Conservation (phyloP, 2,888 invertebrate species). For the Epirrhoe alternata region DNA sequence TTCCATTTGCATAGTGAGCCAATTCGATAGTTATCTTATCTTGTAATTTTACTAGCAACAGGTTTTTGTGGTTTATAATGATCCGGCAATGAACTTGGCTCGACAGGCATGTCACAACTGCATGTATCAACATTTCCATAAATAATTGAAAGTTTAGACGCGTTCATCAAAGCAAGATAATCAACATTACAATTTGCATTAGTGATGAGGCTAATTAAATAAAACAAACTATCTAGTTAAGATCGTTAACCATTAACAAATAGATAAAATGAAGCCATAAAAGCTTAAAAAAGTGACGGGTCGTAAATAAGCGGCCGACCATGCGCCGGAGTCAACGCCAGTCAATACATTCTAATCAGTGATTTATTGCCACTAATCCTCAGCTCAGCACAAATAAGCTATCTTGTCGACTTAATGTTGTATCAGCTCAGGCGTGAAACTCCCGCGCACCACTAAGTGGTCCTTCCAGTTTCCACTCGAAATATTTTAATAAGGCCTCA, state of each 20-base stretch:
- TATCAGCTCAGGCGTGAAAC: slow-evolving; percentile 85
- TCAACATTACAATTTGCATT: slow-evolving; percentile 62
- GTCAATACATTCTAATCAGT: slow-evolving; percentile 85
- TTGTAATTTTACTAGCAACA: slow-evolving; percentile 10
- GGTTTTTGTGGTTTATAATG: slow-evolving; percentile 5
- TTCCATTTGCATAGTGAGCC: slow-evolving; percentile 2
- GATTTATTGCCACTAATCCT: slow-evolving; percentile 84
- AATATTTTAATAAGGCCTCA: slow-evolving; percentile 85
- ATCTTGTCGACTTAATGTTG: slow-evolving; percentile 85
- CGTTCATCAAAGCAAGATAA: slow-evolving; percentile 55
- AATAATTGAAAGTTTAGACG: slow-evolving; percentile 57
- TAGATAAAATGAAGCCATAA: slow-evolving; percentile 73
- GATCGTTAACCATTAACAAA: slow-evolving; percentile 69
- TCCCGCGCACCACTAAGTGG: slow-evolving; percentile 85
- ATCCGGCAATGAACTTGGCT: background rate
- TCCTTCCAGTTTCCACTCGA: slow-evolving; percentile 85
- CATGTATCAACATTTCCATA: slow-evolving; percentile 50
- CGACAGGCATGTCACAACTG: slow-evolving; percentile 6
- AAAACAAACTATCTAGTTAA: slow-evolving; percentile 65
- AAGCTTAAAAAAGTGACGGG: slow-evolving; percentile 71
- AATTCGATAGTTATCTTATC: background rate
- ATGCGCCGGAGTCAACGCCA: slow-evolving; percentile 78
- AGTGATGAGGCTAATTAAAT: slow-evolving; percentile 65
- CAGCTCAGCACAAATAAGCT: slow-evolving; percentile 85
- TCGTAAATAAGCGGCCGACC: slow-evolving; percentile 74